These are phyloP conservation scores for Eucera pruinosa DNA, from an alignment of 2,888 invertebrate genomes.

Conservation along the genomic window DNA sequence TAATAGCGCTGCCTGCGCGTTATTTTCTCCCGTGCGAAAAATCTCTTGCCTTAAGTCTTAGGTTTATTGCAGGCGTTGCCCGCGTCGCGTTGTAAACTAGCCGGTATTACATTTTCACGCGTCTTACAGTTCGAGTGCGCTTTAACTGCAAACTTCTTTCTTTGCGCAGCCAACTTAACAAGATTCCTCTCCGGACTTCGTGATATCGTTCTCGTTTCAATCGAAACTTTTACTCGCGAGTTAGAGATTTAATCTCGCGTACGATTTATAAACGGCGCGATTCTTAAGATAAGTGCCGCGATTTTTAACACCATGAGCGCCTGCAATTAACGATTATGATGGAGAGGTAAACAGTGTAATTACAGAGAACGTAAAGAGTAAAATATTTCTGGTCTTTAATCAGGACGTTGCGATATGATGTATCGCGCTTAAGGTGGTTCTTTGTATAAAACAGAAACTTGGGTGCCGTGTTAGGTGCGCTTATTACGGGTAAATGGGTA, in stretches of 20 bases:
- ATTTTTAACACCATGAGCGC: background rate
- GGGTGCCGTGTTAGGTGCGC: too few relatives aligned
- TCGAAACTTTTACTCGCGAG: slow-evolving; percentile 41
- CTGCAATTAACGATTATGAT: background rate
- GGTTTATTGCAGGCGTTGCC: slow-evolving; percentile 63
- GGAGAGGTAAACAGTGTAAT: background rate
- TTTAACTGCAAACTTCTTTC: slow-evolving; percentile 54
- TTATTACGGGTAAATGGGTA: too few relatives aligned
- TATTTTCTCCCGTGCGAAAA: slow-evolving; percentile 45
- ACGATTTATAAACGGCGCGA: slow-evolving; percentile 7
- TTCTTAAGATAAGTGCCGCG: background rate
- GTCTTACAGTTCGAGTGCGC: slow-evolving; percentile 34
- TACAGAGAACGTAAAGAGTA: background rate
- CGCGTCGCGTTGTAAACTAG: slow-evolving; percentile 57
- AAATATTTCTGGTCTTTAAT: background rate
- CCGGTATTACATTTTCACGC: slow-evolving; percentile 55
- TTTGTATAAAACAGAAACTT: background rate
- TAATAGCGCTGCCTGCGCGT: slow-evolving; percentile 45
- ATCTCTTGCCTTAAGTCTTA: slow-evolving; percentile 57
- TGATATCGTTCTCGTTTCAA: slow-evolving; percentile 16
- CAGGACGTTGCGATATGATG: background rate
- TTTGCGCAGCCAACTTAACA: slow-evolving; percentile 50
- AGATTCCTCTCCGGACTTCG: slow-evolving; percentile 42
- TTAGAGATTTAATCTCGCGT: slow-evolving; percentile 6
- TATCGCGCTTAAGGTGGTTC: background rate